Base-by-base conservation (phyloP, 2,797 vertebrate genomes). In the Crocidura indochinensis region DNA sequence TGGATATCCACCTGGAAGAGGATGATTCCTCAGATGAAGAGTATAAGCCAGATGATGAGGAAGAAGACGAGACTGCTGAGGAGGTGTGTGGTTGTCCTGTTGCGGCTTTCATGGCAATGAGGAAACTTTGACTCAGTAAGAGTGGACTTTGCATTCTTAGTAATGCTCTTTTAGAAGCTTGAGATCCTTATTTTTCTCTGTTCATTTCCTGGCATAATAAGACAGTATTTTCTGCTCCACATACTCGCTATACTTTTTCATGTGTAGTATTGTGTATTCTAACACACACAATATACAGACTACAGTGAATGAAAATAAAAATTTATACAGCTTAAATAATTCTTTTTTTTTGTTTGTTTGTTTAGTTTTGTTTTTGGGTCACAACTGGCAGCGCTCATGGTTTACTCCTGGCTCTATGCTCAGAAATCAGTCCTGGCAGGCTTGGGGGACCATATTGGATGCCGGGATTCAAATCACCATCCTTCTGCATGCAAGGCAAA, bases 1-100 rank as follows among this genome's bases (percentile, higher is more conserved):
- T 99, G 51, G 99, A 99, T 95, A 99, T 99, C 84, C 98, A 98
- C 2, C 98, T 99, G 0, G 98, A 99, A 92, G 99, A 99, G 6
- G 99, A 99, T 47, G 99, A 99, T 91, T 99, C 99, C 0, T 99
- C 99, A 49, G 99, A 99, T 97, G 99, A 99, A 96, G 99, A 99
- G 87, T 99, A 99, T 96, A 98, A 98, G 91, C 99, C 99, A 24
- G 99, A 99, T 29, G 99, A 99, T 14, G 99, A 99, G 0, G 99
- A 99, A 44, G 99, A 99, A 75, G 99, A 99, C 20, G 99, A 99
- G 97, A 99, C 98, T 0, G 98, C 98, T 4, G 99, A 99, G 73
- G 99, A 99, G 98, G 99, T 99, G 47, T 88, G 90, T 84, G 29
- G 22, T 15, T 60, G 44, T 20, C 7, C 60, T 49, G 12, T 8